Conservation (phyloP, 2,113 vertebrate species). For the Trematomus loennbergii region DNA sequence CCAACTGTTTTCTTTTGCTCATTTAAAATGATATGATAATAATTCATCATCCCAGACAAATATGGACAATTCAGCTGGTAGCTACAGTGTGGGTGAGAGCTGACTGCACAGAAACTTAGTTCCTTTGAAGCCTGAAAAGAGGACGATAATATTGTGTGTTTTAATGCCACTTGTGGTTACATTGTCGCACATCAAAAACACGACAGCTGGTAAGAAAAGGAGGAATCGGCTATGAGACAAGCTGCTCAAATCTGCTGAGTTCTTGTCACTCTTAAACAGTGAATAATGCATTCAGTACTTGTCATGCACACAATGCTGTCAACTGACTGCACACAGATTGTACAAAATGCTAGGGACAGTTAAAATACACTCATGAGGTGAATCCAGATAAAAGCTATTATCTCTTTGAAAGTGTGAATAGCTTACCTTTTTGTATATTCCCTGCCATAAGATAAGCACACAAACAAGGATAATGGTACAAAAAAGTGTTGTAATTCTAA, state of each 20-base stretch:
- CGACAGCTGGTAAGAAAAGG: slow-evolving; percentile 18
- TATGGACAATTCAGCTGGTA: slow-evolving; percentile 35
- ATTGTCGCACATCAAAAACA: slow-evolving; percentile 3
- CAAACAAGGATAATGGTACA: neutral
- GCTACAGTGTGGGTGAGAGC: slow-evolving; percentile 9
- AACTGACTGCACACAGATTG: neutral
- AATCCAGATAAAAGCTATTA: neutral
- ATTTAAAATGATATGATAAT: slow-evolving; percentile 63
- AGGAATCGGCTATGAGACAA: slow-evolving; percentile 6
- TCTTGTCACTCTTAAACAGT: slow-evolving; percentile 3
- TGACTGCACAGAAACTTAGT: slow-evolving; percentile 16
- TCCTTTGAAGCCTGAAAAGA: slow-evolving; percentile 24
- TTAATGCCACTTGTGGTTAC: neutral
- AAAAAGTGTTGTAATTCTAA: neutral
- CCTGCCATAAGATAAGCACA: neutral
- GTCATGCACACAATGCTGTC: neutral
- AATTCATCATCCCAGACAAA: slow-evolving; percentile 61
- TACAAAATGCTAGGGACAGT: neutral
- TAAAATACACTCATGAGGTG: neutral
- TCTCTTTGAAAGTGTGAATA: neutral
- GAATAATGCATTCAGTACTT: neutral
- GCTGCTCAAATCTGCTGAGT: neutral
- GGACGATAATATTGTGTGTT: slow-evolving; percentile 6
- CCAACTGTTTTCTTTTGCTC: slow-evolving; percentile 49
- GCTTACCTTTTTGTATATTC: neutral